These are phyloP conservation scores for Thripadectes ignobilis DNA, from an alignment of 2,797 vertebrate species.

Conservation along the genomic window DNA sequence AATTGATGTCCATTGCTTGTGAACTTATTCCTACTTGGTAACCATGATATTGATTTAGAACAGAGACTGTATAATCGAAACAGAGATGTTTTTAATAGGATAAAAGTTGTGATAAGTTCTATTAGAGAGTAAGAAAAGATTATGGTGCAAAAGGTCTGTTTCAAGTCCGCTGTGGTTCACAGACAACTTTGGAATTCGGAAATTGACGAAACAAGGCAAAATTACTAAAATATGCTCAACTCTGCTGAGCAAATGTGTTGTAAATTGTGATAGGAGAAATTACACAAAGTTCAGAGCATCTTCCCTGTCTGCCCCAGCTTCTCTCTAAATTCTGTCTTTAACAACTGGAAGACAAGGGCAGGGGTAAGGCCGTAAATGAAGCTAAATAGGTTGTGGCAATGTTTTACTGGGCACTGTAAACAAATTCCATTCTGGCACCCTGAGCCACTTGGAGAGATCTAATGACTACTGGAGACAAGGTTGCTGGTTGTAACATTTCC, in stretches of 20 bases:
- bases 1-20: not conserved
- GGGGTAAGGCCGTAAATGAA: not conserved
- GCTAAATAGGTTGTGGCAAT: not conserved
- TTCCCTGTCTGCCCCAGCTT: not conserved
- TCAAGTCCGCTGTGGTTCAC: not conserved
- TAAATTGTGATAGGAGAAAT: not conserved
- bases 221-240: not conserved
- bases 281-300: not conserved
- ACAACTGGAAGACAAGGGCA: not conserved
- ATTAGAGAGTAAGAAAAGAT: not conserved
- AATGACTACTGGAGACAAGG: not conserved
- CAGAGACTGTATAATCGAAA: not conserved
- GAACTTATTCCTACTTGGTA: not conserved
- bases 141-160: not conserved
- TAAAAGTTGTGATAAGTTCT: not conserved
- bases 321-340: not conserved
- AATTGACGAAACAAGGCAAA: not conserved
- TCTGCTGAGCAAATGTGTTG: not conserved
- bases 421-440: not conserved
- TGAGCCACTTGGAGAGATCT: not conserved
- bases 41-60: not conserved
- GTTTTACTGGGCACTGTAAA: not conserved
- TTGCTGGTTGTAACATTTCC: not conserved
- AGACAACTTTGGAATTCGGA: not conserved
- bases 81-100: not conserved